Base-by-base conservation (phyloP, 2,888 invertebrate species). In the Pelosia muscerda region DNA sequence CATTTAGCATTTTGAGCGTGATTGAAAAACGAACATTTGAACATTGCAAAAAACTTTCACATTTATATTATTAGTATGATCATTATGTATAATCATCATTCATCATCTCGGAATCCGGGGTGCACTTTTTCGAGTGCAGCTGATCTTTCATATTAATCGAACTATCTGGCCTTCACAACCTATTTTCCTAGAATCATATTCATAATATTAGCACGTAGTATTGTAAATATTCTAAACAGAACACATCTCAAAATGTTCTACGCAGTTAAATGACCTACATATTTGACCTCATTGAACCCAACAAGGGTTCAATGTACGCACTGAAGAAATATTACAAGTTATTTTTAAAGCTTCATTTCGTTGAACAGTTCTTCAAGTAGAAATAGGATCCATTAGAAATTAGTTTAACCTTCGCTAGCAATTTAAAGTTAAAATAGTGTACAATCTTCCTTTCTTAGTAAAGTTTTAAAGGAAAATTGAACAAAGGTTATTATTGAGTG, bases 331-430 rank as follows among this genome's bases (percentile, higher is more conserved):
- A 65, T 72, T n/a, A 71, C 63, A 69, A 73, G 59, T 72, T 69
- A 28, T 61, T 71, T 65, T 42, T 71, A 64, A 71, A 73, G 62
- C 66, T 61, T 69, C 38, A 79, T 74, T 76, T 66, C 70, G 71
- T 79, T 77, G 63, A 66, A 38, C 56, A 63, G 28, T 70, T 67
- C 66, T 65, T 81, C 59, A 66, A 62, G 68, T 68, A 65, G 68
- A 74, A 79, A 79, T 59, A 69, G 69, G 75, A 75, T 70, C 66
- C 73, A 77, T 79, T 79, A 73, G 66, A 77, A 75, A 75, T 81
- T 72, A 63, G 66, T 62, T 69, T 55, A 66, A 62, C 63, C 53
- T 57, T 67, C 11, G 66, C 60, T 66, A 73, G 73, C 71, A 71
- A 69, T 65, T 54, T 68, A 49, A 76, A 76, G 56, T 76, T 79